phyloP scores from a whole-genome alignment of 2,113 vertebrate species.

The Microcebus murinus region DNA sequence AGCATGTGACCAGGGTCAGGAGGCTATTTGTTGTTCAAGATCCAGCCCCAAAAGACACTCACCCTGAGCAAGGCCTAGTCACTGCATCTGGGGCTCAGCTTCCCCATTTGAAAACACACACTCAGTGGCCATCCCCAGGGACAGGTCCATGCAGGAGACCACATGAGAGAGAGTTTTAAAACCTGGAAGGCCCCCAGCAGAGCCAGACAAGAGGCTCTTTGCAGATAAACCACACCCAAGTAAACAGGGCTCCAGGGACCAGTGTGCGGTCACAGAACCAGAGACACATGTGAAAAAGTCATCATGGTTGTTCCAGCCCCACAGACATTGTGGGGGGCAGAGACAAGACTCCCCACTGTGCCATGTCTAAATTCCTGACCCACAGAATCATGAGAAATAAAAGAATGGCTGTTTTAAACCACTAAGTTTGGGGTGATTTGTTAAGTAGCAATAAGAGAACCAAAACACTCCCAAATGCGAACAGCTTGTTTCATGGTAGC shows the following conservation, averaged over 20 bases:
- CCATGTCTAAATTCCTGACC: constrained; percentile 45
- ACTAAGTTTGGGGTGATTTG: constrained; percentile 21
- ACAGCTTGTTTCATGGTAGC: not conserved
- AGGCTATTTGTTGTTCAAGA: not conserved
- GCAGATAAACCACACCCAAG: constrained; percentile 44
- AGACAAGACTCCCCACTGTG: constrained; percentile 30
- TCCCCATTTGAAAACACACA: not conserved
- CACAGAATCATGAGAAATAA: constrained; percentile 10
- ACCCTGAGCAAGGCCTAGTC: not conserved
- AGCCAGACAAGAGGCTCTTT: constrained; percentile 21
- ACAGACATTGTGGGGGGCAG: not conserved
- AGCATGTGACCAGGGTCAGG: not conserved
- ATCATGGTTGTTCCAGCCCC: not conserved
- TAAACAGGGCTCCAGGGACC: not conserved
- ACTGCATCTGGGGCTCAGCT: not conserved
- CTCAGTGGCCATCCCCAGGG: not conserved
- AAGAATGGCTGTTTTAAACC: constrained; percentile 11
- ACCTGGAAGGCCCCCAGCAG: not conserved
- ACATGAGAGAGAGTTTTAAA: not conserved
- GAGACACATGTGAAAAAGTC: not conserved
- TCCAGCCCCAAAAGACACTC: not conserved
- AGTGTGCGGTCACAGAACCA: not conserved
- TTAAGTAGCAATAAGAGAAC: constrained; percentile 41
- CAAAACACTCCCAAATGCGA: constrained; percentile 1
- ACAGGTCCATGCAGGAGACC: not conserved